These are phyloP conservation scores for Desoria tigrina DNA, from an alignment of 2,888 invertebrate genomes.

Conservation along the genomic window DNA sequence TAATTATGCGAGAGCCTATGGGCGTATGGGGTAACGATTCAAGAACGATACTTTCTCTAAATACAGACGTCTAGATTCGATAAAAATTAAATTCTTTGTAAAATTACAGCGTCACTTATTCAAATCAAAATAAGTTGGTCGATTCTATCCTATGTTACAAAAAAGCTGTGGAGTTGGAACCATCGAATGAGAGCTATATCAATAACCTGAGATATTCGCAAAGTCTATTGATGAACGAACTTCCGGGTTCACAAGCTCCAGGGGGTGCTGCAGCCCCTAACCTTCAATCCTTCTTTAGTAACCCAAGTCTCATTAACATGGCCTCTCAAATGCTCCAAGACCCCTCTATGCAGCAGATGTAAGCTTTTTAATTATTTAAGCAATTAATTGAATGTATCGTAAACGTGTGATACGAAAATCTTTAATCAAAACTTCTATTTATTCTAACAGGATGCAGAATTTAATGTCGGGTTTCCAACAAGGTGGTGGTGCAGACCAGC, in stretches of 20 bases:
- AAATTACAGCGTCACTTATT: slow-evolving; percentile 69
- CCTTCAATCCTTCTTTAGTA: slow-evolving; percentile 66
- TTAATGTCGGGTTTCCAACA: slow-evolving; percentile 43
- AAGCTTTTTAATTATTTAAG: slow-evolving; percentile 50
- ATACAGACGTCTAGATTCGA: neutral
- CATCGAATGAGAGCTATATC: slow-evolving; percentile 84
- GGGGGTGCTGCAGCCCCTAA: slow-evolving; percentile 56
- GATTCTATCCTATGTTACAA: slow-evolving; percentile 84
- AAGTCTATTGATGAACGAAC: slow-evolving; percentile 66
- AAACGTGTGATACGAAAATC: no score
- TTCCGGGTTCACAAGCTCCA: slow-evolving; percentile 58
- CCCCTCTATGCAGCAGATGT: slow-evolving; percentile 77
- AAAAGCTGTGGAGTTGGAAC: slow-evolving; percentile 86
- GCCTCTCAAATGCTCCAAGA: slow-evolving; percentile 81
- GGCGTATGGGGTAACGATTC: slow-evolving; percentile 72
- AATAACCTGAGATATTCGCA: slow-evolving; percentile 70
- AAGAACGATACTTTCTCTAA: neutral
- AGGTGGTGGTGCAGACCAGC: slow-evolving; percentile 13
- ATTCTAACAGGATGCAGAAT: slow-evolving; percentile 50
- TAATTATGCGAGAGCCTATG: slow-evolving; percentile 91
- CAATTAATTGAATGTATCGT: neutral
- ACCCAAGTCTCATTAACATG: slow-evolving; percentile 80
- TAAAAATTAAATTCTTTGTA: slow-evolving; percentile 15
- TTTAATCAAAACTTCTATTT: slow-evolving; percentile 10
- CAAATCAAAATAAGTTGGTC: slow-evolving; percentile 76